phyloP scores from a whole-genome alignment of 30 jellyfish, hydroid and myxozoan genomes.

The Chrysaora quinquecirrha region DNA sequence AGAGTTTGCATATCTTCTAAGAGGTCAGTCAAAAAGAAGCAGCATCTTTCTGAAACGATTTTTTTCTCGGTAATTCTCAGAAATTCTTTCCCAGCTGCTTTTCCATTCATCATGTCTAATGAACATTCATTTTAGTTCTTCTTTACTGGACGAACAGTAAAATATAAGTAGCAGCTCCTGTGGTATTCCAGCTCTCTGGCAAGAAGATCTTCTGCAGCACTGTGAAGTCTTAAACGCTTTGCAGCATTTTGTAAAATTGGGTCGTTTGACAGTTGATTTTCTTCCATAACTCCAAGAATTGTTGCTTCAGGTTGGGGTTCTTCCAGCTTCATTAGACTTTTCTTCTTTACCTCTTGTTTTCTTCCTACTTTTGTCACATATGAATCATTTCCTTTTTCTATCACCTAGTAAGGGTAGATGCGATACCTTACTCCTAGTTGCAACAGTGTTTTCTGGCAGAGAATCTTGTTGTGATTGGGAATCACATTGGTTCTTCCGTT shows the following conservation, averaged over 20 bases:
- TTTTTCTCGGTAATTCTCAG: constrained; percentile 6
- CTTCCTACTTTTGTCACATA: constrained; percentile 12
- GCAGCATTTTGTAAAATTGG: constrained; percentile 17
- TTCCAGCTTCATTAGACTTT: constrained; percentile 15
- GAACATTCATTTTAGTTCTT: constrained; percentile 11
- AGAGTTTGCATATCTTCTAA: constrained; percentile 14
- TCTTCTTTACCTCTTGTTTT: constrained; percentile 19
- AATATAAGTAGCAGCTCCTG: constrained; percentile 22
- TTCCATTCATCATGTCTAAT: constrained; percentile 13
- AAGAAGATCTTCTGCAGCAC: constrained; percentile 22
- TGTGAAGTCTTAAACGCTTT: constrained; percentile 7
- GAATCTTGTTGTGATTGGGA: constrained; percentile 19
- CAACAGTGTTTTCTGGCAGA: constrained; percentile 9
- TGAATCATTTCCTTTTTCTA: neutral
- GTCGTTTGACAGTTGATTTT: constrained; percentile 12
- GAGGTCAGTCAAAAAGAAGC: constrained; percentile 16
- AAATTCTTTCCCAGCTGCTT: constrained; percentile 16
- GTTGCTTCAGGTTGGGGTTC: constrained; percentile 17
- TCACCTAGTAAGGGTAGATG: constrained; percentile 20
- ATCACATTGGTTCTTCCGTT: constrained; percentile 20
- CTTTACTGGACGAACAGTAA: constrained; percentile 22
- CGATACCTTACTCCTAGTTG: constrained; percentile 20
- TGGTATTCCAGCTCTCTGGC: constrained; percentile 23
- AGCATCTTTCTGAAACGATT: constrained; percentile 15
- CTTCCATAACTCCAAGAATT: constrained; percentile 15